Percentiles rank a stretch among this genome's conserved stretches.
Conservation (phyloP, 2,113 vertebrate genomes). For the Cairina moschata region DNA sequence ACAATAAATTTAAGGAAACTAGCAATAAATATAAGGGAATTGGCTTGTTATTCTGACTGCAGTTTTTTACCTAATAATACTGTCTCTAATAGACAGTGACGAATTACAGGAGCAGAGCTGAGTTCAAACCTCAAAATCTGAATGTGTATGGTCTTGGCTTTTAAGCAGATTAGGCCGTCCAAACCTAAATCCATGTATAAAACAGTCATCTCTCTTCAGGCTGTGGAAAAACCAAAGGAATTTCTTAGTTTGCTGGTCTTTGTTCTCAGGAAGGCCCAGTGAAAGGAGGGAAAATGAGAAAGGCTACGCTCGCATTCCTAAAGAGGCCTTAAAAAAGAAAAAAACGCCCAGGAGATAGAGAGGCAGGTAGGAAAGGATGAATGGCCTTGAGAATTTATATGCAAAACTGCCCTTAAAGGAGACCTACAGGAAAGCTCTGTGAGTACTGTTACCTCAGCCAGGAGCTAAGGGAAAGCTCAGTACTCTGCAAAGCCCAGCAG, state of each 20-base stretch:
- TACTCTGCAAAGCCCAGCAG: constrained; percentile 22
- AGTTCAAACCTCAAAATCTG: constrained; percentile 48
- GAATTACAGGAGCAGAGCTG: background rate
- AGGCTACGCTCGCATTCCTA: background rate
- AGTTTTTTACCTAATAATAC: background rate
- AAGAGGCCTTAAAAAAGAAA: background rate
- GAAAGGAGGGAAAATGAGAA: constrained; percentile 43
- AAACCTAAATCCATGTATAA: constrained; percentile 44
- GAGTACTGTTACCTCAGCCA: constrained; percentile 34
- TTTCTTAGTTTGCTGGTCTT: constrained; percentile 58
- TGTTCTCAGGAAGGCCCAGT: constrained; percentile 38
- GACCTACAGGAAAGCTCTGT: constrained; percentile 28
- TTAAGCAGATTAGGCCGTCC: constrained; percentile 40
- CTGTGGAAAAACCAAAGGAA: constrained; percentile 40
- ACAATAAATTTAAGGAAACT: background rate
- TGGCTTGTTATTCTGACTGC: background rate
- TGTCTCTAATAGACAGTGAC: background rate
- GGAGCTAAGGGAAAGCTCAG: constrained; percentile 59
- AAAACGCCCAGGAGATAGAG: background rate
- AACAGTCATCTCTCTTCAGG: constrained; percentile 17
- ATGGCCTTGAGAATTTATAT: constrained; percentile 57
- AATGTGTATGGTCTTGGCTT: constrained; percentile 5
- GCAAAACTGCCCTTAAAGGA: background rate
- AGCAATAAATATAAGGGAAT: background rate
- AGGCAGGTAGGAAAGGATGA: constrained; percentile 46